These are phyloP conservation scores for Ophioninae sp. DNA, from an alignment of 2,888 invertebrate genomes.

Conservation along the genomic window DNA sequence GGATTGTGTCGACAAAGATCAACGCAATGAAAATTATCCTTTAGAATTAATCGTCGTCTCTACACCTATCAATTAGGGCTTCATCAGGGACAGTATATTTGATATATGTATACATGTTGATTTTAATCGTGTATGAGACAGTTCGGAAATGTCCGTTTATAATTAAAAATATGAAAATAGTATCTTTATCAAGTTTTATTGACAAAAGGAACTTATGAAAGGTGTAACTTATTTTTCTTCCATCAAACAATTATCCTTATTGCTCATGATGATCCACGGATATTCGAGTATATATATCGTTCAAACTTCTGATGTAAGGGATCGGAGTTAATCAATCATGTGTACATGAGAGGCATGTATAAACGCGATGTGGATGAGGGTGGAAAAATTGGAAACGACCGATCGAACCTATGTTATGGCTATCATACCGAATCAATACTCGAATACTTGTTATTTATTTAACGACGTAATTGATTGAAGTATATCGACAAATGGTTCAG, in stretches of 20 bases:
- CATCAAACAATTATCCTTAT: not conserved
- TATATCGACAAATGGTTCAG: not conserved
- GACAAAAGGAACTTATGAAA: not conserved
- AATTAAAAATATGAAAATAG: too few species aligned
- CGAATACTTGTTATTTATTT: not conserved
- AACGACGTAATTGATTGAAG: not conserved
- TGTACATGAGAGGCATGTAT: not conserved
- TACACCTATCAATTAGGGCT: too few species aligned
- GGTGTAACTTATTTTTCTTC: not conserved
- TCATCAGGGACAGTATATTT: too few species aligned
- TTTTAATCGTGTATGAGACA: too few species aligned
- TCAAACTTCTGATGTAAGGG: not conserved
- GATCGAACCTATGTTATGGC: not conserved
- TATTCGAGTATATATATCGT: not conserved
- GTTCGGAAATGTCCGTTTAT: too few species aligned
- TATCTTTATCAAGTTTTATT: not conserved
- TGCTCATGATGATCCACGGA: not conserved
- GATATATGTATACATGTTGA: too few species aligned
- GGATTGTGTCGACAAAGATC: not conserved
- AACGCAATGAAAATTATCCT: too few species aligned
- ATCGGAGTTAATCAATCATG: constrained; percentile 14
- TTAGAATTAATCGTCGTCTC: too few species aligned
- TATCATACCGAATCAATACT: not conserved
- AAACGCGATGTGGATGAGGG: not conserved
- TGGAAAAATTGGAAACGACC: constrained; percentile 10